Evolutionary conservation across 1,140 invertebrate species (phyloP).

Genomic region (Acromyrmex charruanus): DNA sequence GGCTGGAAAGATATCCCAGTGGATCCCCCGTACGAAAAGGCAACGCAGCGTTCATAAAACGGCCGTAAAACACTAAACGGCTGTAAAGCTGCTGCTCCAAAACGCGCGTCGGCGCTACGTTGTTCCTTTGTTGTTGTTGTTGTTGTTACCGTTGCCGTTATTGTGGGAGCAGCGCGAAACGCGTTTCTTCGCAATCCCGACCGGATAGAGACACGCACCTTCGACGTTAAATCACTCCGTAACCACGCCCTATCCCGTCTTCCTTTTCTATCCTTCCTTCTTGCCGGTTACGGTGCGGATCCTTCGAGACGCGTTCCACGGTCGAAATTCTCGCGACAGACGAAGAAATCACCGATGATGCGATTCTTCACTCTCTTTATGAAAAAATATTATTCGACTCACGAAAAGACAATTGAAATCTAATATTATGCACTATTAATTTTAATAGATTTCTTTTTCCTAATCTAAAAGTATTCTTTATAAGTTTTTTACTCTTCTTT

Average conservation of each 20-base stretch:
- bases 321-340: background rate
- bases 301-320: constrained; percentile 15
- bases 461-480: too few relatives aligned
- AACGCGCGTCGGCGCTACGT: constrained; percentile 70
- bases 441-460: too few relatives aligned
- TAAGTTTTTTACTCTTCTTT: background rate
- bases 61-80: constrained; percentile 87
- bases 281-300: constrained; percentile 53
- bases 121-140: constrained; percentile 70
- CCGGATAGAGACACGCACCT: constrained; percentile 85
- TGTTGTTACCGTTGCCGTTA: constrained; percentile 67
- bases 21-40: constrained; percentile 71
- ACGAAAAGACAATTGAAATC: too few relatives aligned
- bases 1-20: constrained; percentile 12
- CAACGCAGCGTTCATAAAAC: constrained; percentile 86
- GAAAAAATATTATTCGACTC: too few relatives aligned
- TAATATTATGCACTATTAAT: too few relatives aligned
- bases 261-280: constrained; percentile 66
- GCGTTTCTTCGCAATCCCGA: constrained; percentile 74
- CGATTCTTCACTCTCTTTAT: background rate
- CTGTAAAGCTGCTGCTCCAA: constrained; percentile 86
- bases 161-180: constrained; percentile 49
- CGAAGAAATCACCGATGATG: background rate
- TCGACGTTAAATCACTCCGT: constrained; percentile 84
- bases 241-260: constrained; percentile 82